These are phyloP conservation scores for Carpatolechia fugitivella DNA, from an alignment of 2,888 invertebrate species.

Conservation along the genomic window DNA sequence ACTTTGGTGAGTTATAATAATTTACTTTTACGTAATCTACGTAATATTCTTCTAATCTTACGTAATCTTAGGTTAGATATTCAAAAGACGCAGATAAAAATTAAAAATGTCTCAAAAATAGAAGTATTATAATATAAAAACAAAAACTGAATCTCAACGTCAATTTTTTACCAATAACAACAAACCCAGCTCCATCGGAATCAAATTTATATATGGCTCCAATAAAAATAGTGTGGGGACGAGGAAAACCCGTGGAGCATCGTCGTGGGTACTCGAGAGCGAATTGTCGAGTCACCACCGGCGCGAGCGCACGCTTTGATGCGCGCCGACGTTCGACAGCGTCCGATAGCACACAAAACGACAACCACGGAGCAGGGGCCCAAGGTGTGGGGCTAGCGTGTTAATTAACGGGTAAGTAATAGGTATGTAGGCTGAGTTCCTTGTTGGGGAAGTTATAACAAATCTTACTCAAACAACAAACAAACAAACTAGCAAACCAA, in stretches of 20 bases:
- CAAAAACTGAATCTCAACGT: background rate
- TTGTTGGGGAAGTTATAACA: no score
- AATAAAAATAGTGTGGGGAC: constrained; percentile 15
- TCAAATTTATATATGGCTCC: constrained; percentile 15
- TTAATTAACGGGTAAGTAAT: no score
- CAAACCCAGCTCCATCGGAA: constrained; percentile 1
- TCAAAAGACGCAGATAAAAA: no score
- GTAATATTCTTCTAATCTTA: no score
- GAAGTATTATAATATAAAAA: no score
- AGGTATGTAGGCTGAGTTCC: no score
- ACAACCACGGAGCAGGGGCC: constrained; percentile 43
- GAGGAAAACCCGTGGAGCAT: constrained; percentile 50
- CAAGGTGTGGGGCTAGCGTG: constrained; percentile 39
- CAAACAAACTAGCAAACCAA: no score
- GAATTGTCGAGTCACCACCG: constrained; percentile 71
- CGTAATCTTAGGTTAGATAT: no score
- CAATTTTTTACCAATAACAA: constrained; percentile 10
- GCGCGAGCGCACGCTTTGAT: constrained; percentile 72
- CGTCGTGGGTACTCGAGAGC: constrained; percentile 32
- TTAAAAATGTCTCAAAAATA: no score
- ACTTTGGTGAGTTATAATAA: no score
- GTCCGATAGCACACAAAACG: constrained; percentile 74
- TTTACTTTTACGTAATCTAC: no score
- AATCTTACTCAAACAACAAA: no score
- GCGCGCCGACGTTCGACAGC: constrained; percentile 73